phyloP scores from a whole-genome alignment of 2,888 invertebrate species.

The Papilio demoleus region DNA sequence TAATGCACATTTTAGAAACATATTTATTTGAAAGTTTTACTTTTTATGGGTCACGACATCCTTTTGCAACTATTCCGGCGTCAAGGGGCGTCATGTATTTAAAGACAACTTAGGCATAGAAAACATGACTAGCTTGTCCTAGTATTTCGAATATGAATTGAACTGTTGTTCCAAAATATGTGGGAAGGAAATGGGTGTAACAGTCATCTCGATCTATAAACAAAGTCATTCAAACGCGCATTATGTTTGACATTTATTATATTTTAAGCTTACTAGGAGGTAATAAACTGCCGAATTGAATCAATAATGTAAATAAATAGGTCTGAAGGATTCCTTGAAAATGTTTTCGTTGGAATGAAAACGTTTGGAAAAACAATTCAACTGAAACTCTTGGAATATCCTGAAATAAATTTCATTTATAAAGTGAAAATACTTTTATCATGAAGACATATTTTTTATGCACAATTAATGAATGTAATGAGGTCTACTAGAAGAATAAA shows the following conservation, averaged over 20 bases:
- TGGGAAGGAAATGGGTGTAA: not conserved
- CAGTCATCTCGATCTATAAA: not conserved
- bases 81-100: no score
- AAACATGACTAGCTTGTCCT: not conserved
- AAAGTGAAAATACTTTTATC: not conserved
- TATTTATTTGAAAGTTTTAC: no score
- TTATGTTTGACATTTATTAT: conserved; percentile 26
- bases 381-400: conserved; percentile 6
- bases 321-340: not conserved
- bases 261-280: conserved; percentile 16
- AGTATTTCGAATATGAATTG: conserved; percentile 7
- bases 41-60: no score
- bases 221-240: conserved; percentile 24
- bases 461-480: not conserved
- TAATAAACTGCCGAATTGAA: conserved; percentile 23
- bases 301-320: conserved; percentile 34
- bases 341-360: conserved; percentile 9
- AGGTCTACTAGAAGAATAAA: not conserved
- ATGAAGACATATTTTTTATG: not conserved
- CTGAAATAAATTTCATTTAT: not conserved
- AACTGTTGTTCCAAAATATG: not conserved
- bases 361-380: conserved; percentile 21
- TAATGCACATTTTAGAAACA: no score
- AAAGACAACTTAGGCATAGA: no score
- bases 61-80: no score